Conservation (phyloP, 2,797 vertebrate species). For the Schizopygopsis malacanthus region DNA sequence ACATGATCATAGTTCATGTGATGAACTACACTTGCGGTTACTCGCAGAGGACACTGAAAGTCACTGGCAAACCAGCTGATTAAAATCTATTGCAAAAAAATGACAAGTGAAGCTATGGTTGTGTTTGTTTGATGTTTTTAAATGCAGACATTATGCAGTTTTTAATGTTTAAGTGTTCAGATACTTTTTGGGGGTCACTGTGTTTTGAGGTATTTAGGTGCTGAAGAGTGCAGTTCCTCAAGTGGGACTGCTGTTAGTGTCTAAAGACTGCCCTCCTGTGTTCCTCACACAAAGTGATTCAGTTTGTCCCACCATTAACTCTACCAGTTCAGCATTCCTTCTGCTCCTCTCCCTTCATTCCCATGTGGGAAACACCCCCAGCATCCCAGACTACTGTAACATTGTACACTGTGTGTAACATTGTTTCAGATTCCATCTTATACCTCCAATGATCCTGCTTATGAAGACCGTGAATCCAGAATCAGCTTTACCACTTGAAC, state of each 20-base stretch:
- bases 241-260: conserved; percentile 36
- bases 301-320: background rate
- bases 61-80: conserved; percentile 19
- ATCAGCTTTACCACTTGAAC: background rate
- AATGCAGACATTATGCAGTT: conserved; percentile 4
- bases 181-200: background rate
- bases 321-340: background rate
- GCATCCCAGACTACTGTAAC: background rate
- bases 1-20: conserved; percentile 23
- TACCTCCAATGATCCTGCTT: background rate
- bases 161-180: background rate
- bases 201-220: conserved; percentile 23
- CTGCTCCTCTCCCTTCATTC: conserved; percentile 24
- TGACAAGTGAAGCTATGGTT: background rate
- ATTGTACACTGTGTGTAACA: background rate
- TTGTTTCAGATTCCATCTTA: background rate
- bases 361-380: background rate
- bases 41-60: conserved; percentile 20
- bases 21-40: conserved; percentile 27
- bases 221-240: background rate
- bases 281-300: conserved; percentile 43
- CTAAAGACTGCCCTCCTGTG: conserved; percentile 68
- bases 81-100: conserved; percentile 2
- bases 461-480: background rate
- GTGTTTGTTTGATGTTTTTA: background rate